Conservation (phyloP, 2,797 vertebrate species). For the Neoniphon sammara region DNA sequence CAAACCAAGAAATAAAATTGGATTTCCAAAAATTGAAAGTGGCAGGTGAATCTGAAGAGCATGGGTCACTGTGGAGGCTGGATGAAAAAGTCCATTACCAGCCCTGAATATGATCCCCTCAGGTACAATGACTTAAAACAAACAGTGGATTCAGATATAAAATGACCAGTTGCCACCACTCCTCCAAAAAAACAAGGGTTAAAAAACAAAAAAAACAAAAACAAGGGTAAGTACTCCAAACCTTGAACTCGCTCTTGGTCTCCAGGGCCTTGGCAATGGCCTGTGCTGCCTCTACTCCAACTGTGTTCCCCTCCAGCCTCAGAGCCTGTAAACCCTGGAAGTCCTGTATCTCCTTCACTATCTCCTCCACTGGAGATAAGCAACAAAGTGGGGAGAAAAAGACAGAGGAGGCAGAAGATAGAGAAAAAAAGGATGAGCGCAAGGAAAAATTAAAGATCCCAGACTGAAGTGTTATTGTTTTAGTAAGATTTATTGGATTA, state of each 20-base stretch:
- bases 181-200: too few relatives aligned
- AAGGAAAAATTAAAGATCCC: background rate
- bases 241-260: constrained; percentile 91
- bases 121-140: too few relatives aligned
- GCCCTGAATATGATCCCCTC: too few relatives aligned
- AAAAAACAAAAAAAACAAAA: too few relatives aligned
- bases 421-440: background rate
- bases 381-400: background rate
- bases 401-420: background rate
- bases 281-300: constrained; percentile 93
- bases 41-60: too few relatives aligned
- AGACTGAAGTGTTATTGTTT: background rate
- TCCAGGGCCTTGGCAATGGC: constrained; percentile 95
- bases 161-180: background rate
- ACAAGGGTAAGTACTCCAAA: constrained; percentile 56
- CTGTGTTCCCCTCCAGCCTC: constrained; percentile 94
- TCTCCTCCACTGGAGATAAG: constrained; percentile 85
- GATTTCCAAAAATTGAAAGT: too few relatives aligned
- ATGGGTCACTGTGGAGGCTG: too few relatives aligned
- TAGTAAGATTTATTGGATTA: background rate
- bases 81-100: too few relatives aligned
- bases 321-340: constrained; percentile 91
- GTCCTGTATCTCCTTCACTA: constrained; percentile 91
- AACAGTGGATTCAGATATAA: background rate
- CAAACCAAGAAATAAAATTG: too few relatives aligned